Percentiles rank a stretch among this genome's conserved stretches.
Conservation (phyloP, 2,113 vertebrate species). For the Leucosticte australis region DNA sequence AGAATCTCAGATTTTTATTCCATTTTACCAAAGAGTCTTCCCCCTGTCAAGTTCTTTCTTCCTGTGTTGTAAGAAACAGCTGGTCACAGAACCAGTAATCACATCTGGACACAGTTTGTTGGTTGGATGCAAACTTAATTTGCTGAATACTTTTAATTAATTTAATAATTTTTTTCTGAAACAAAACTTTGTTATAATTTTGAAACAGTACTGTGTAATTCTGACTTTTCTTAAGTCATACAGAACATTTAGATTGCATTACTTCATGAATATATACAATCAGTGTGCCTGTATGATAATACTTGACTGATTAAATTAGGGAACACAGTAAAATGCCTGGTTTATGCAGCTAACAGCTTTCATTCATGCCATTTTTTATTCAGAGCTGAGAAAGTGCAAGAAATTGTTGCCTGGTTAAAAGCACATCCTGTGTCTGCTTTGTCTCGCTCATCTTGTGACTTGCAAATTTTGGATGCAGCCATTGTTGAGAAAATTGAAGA, state of each 20-base stretch:
- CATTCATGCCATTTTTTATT: slow-evolving; percentile 27
- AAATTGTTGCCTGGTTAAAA: slow-evolving; percentile 86
- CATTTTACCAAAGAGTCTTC: neutral
- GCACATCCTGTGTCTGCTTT: slow-evolving; percentile 83
- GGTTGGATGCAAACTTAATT: neutral
- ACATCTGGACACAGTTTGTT: neutral
- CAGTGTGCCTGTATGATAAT: neutral
- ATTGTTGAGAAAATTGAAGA: slow-evolving; percentile 89
- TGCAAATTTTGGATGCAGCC: slow-evolving; percentile 85
- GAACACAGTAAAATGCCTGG: neutral
- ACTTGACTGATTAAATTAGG: neutral
- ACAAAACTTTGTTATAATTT: neutral
- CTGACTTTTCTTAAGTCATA: neutral
- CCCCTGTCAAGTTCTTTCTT: neutral
- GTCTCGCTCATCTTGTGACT: slow-evolving; percentile 86
- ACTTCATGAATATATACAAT: neutral
- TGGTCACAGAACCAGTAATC: neutral
- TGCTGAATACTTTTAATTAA: neutral
- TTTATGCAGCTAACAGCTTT: slow-evolving; percentile 14
- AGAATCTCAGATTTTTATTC: neutral
- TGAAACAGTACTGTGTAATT: neutral
- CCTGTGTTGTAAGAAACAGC: neutral
- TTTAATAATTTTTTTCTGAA: neutral
- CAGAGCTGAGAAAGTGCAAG: slow-evolving; percentile 86
- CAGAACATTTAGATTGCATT: neutral